Base-by-base conservation (phyloP, 2,888 invertebrate genomes). In the Zootermopsis nevadensis region DNA sequence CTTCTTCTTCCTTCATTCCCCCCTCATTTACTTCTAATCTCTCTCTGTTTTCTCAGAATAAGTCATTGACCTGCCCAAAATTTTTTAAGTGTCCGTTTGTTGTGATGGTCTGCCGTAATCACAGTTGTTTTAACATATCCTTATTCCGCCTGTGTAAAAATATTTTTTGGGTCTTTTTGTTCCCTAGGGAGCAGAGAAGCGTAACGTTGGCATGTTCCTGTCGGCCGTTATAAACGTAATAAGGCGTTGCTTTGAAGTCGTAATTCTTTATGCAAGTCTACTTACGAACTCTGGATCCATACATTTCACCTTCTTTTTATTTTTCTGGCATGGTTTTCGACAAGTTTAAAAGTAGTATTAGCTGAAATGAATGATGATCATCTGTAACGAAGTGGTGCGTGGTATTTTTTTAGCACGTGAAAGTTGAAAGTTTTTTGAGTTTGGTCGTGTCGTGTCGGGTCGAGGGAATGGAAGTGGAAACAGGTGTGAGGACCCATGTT, bases 331-430 rank as follows among this genome's bases (percentile, higher is more conserved):
- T 80, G 80, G 38, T n/a, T 48, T 80, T 33, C 67, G 83, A 83
- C 83, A 83, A 80, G 83, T 83, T 83, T 80, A 83, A 81, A 83
- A 83, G 83, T 83, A 83, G 80, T 77, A 77, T 67, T 82, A 77
- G 67, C 53, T 10, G 67, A 82, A 79, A 79, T 79, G 79, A 79
- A 79, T 79, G 60, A 79, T 79, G 79, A 79, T 79, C 35, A 30
- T 60, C 79, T 35, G 35, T 42, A 76, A 76, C 27, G 76, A 76
- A 48, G n/a, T 38, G 76, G 48, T 42, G 76, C 60, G 6, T 60
- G 60, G n/a, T 60, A 60, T n/a, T 27, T 60, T 60, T 60, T 60
- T 60, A 60, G 60, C 69, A 22, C 33, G 31, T 31, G 69, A 69
- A 69, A 69, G 69, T 69, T 69, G 30, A 22, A 69, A 33, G 30